Conservation (phyloP, 2,888 invertebrate species). For the Oligia fasciuncula region DNA sequence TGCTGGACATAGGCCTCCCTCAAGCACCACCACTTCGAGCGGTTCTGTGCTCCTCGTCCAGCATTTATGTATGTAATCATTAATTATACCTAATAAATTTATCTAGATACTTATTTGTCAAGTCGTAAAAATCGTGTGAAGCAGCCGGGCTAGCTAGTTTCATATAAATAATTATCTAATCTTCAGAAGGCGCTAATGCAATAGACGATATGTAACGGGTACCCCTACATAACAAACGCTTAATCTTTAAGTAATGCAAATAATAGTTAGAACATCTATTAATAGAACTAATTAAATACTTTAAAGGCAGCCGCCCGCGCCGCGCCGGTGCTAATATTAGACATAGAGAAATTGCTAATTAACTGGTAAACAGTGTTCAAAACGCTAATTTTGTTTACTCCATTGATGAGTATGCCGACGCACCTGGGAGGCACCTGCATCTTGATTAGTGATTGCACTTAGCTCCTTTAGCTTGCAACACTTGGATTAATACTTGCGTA, state of each 20-base stretch:
- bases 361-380: constrained; percentile 65
- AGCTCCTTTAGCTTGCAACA: constrained; percentile 79
- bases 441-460: constrained; percentile 87
- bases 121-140: neutral
- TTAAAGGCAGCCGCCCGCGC: constrained; percentile 18
- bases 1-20: neutral
- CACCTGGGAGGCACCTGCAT: constrained; percentile 87
- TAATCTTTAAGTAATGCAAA: neutral
- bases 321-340: constrained; percentile 35
- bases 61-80: neutral
- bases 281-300: constrained; percentile 29
- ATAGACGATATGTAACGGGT: neutral
- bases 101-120: neutral
- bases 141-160: neutral
- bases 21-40: neutral
- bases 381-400: constrained; percentile 75
- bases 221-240: neutral
- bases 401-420: constrained; percentile 73
- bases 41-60: neutral
- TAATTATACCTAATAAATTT: too few species aligned
- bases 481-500: constrained; percentile 81
- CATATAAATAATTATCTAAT: neutral
- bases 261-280: constrained; percentile 13
- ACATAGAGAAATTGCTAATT: constrained; percentile 65
- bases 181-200: neutral